Conservation (phyloP, 2,113 vertebrate species). For the Periophthalmodon schlosseri region DNA sequence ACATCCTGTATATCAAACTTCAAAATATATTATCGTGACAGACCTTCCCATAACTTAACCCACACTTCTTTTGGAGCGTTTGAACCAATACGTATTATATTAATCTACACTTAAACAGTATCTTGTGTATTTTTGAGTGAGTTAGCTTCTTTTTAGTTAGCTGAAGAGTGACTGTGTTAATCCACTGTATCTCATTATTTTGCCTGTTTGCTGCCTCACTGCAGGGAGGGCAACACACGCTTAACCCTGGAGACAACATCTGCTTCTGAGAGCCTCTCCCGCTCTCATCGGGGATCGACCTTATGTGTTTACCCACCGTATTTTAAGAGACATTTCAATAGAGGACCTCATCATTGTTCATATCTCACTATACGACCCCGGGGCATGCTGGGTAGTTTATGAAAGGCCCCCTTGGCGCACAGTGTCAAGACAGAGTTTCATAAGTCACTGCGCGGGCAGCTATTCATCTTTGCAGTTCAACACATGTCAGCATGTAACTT, state of each 20-base stretch:
- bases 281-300: neutral
- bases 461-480: slow-evolving; percentile 45
- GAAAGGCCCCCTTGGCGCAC: slow-evolving; percentile 43
- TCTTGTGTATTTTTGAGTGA: neutral
- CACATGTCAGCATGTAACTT: slow-evolving; percentile 51
- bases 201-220: slow-evolving; percentile 67
- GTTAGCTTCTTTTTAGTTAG: neutral
- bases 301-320: slow-evolving; percentile 12
- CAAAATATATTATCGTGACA: too few relatives aligned
- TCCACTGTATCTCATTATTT: slow-evolving; percentile 67
- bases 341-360: slow-evolving; percentile 15
- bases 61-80: neutral
- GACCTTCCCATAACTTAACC: neutral
- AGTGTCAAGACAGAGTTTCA: slow-evolving; percentile 55
- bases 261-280: slow-evolving; percentile 10
- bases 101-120: neutral
- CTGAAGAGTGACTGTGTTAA: slow-evolving; percentile 46
- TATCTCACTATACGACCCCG: slow-evolving; percentile 29
- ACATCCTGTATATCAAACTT: too few relatives aligned
- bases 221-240: slow-evolving; percentile 52
- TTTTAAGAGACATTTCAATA: slow-evolving; percentile 15
- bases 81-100: neutral
- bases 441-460: slow-evolving; percentile 46
- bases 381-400: slow-evolving; percentile 66
- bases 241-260: slow-evolving; percentile 60